Evolutionary conservation across 1,140 invertebrate species (phyloP), one percentile per base, ranked within the genome.

Genomic region (Babylonia areolata): DNA sequence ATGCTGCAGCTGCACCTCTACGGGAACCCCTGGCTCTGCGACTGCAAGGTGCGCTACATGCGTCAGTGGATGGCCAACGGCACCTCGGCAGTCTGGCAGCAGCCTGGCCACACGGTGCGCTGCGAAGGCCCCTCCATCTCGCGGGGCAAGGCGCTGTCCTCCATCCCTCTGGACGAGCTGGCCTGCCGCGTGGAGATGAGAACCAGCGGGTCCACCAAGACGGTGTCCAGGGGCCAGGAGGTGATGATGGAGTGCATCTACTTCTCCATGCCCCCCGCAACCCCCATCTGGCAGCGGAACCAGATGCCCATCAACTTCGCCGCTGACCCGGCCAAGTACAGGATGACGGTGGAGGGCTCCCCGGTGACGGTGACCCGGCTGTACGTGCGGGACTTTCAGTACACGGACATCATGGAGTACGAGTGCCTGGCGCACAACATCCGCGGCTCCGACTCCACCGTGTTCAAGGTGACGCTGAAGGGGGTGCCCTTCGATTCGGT

Each of bases 1-100:
- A 64, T 87, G 12, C 86, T 91, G n/a, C 75, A 87, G 54, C 64
- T 93, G 1, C 88, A 89, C 31, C 87, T 93, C 31, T 90, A 93
- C 78, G 86, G 89, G 78, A 93, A 93, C 81, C 92, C 89, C 1
- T 93, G 93, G 93, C 69, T 88, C 40, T 93, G 93, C 82, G 92
- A 93, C 87, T 93, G 93, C 86, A 84, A 89, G 28, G 77, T 93
- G 15, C 86, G 91, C 1, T 92, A 91, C 91, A 75, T 93, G 17
- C 86, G 90, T 31, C 39, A 86, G 17, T 93, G 90, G 89, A 82
- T 92, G 37, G 87, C 86, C 20, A 89, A 88, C 64, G 86, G 79
- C 46, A 84, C 83, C 20, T 75, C 85, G 37, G 58, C 89, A 6
- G 75, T 88, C 51, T 93, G 92, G 92, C 83, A 89, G 33, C 85